phyloP scores from a whole-genome alignment of 2,888 invertebrate species.

The Hydroisotoma schaefferi region DNA sequence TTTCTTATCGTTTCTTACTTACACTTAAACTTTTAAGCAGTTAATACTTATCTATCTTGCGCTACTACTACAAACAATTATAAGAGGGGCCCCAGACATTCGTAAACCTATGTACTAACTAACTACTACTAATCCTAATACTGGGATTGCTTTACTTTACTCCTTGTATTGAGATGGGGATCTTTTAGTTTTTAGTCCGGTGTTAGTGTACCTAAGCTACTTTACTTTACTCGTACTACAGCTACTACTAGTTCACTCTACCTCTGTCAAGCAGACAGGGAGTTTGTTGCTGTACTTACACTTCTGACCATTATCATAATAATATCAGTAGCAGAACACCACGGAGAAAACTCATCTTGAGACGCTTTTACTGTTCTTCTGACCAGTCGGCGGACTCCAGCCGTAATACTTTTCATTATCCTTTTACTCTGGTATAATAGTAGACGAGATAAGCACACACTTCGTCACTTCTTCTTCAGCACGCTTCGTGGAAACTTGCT shows the following conservation, averaged over 20 bases:
- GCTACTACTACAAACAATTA: no score
- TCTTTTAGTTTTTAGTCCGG: not conserved
- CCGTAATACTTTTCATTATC: no score
- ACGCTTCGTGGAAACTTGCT: not conserved
- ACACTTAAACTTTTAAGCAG: no score
- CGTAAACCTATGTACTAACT: no score
- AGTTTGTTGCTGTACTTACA: not conserved
- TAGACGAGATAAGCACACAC: not conserved
- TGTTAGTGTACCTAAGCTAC: not conserved
- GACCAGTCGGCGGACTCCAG: constrained; percentile 39
- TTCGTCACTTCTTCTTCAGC: not conserved
- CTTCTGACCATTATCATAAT: constrained; percentile 2
- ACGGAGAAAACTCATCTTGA: constrained; percentile 18
- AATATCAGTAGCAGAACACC: no score
- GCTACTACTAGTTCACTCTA: not conserved
- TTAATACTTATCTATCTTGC: no score
- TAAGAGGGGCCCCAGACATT: no score
- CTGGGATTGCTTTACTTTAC: no score
- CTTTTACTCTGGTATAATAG: not conserved
- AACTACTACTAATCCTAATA: no score
- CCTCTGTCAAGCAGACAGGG: not conserved
- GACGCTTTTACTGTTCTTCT: constrained; percentile 43
- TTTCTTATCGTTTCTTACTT: no score
- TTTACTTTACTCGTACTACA: not conserved
- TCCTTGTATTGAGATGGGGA: not conserved